phyloP scores from a whole-genome alignment of 2,113 vertebrate species.

The Corythaeola cristata region DNA sequence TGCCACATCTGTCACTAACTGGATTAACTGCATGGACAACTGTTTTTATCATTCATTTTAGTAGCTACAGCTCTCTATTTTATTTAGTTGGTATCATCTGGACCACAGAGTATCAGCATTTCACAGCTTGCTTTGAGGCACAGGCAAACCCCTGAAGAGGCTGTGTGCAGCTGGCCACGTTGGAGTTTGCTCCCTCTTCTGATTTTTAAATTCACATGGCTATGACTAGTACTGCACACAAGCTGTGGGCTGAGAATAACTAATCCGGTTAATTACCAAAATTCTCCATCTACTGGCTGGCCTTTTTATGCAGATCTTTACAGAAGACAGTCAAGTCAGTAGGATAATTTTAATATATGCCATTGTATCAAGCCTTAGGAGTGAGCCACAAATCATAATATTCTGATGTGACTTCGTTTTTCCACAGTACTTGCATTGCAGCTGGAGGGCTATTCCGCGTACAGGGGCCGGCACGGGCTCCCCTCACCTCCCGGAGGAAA shows the following conservation, averaged over 20 bases:
- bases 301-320: not conserved
- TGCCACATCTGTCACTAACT: not conserved
- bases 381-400: not conserved
- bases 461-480: accelerated
- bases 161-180: not conserved
- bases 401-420: not conserved
- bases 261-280: not conserved
- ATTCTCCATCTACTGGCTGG: not conserved
- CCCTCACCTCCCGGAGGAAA: no score
- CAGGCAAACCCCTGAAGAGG: not conserved
- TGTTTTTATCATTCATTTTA: not conserved
- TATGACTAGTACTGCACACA: not conserved
- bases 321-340: not conserved
- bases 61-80: not conserved
- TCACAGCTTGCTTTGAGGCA: not conserved
- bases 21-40: not conserved
- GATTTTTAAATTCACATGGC: not conserved
- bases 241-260: not conserved
- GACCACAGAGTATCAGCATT: not conserved
- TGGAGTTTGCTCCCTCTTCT: not conserved
- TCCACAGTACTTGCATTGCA: accelerated
- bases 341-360: not conserved
- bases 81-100: not conserved
- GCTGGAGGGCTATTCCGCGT: accelerated
- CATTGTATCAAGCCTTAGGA: no score